Base-by-base conservation (phyloP, 92 coral and sea anemone species). In the Palythoa grandis region DNA sequence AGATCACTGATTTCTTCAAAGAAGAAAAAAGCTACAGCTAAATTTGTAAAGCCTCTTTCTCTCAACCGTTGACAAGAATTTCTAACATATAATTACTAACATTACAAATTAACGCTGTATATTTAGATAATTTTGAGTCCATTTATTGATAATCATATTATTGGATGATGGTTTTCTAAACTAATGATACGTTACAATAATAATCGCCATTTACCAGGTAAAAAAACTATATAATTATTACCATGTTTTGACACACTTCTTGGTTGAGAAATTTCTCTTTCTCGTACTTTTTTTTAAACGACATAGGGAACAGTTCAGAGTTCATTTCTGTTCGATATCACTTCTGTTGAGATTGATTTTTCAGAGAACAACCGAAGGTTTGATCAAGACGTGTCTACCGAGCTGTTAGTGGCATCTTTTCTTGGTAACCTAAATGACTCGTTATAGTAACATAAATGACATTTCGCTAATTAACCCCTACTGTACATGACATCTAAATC, bases 381-480 rank as follows among this genome's bases (percentile, higher is more conserved):
- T 77, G 29, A 77, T 22, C 29, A 77, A 58, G 35, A 77, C 70
- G 69, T 77, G 15, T 57, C 48, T 57, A 77, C 71, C 4, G 83
- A 77, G 53, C 83, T 77, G 83, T 35, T 16, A 20, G 50, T 38
- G 25, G 67, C 15, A 70, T 57, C 83, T 77, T 77, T 52, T 77
- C 70, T 77, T 77, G 83, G 83, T 77, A 77, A 58, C 83, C 70
- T 77, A 77, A 77, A 57, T 53, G 80, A 76, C 80, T 76, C 66
- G 65, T 24, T 76, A 13, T 24, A 76, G 80, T 76, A 76, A 76
- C 80, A 66, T 76, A 76, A 76, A 53, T 77, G 71, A 58, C 83
- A 77, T 77, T 77, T 77, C 83, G 70, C 24, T 77, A 53, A 50
- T 76, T 22, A 53, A 76, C 61, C 61, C 67, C 61, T 76, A 76